Evolutionary conservation across 2,888 invertebrate species (phyloP).

Genomic region (Frankliniella intonsa): DNA sequence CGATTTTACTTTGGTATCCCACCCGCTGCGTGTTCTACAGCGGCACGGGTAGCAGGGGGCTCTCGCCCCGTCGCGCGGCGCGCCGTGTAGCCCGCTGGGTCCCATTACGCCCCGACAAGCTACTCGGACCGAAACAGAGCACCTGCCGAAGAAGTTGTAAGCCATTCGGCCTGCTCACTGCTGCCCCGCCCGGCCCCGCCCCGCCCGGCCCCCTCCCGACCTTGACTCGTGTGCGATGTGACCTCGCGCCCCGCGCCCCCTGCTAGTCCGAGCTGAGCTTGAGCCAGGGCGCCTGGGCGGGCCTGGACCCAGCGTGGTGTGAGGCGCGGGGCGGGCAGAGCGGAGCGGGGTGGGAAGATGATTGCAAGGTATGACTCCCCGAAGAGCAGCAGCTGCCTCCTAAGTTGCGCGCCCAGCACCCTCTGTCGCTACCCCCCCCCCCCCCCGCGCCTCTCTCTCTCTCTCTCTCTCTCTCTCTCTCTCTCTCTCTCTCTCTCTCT

Average conservation of each 20-base stretch:
- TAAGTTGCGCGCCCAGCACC: background rate
- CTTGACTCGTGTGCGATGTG: background rate
- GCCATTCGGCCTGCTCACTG: too few species aligned
- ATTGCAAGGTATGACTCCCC: conserved; percentile 38
- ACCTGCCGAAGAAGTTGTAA: too few species aligned
- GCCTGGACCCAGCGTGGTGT: background rate
- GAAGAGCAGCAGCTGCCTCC: background rate
- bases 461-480: conserved; percentile 31
- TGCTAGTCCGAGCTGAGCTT: background rate
- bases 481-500: conserved; percentile 31
- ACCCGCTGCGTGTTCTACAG: too few species aligned
- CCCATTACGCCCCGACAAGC: too few species aligned
- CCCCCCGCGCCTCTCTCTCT: conserved; percentile 29
- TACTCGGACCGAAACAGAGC: too few species aligned
- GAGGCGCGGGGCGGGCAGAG: conserved; percentile 31
- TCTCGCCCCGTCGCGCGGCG: background rate
- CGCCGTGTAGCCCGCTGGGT: too few species aligned
- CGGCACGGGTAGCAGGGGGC: conserved; percentile 31
- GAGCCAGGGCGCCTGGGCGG: background rate
- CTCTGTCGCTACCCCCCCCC: conserved; percentile 6
- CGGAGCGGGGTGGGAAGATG: conserved; percentile 41
- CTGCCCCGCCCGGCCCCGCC: background rate
- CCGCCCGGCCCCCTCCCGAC: background rate
- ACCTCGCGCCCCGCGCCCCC: too few species aligned
- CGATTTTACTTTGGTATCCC: too few species aligned